Evolutionary conservation across 2,113 vertebrate genomes (phyloP).

Genomic region (Verasper variegatus): DNA sequence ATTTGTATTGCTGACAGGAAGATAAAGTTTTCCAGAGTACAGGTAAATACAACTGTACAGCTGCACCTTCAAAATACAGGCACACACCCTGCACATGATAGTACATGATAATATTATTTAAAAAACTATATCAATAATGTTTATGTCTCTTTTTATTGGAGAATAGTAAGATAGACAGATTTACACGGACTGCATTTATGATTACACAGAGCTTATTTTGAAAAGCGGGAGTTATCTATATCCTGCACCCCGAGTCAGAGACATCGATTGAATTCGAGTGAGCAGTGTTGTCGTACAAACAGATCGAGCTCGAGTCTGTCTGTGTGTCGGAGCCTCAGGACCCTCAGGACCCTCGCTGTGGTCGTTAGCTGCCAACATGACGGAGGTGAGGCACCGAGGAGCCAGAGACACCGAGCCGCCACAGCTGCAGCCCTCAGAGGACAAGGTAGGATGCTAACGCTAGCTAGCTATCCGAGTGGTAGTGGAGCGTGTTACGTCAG

Average conservation of each 20-base stretch:
- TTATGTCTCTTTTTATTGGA: too few relatives aligned
- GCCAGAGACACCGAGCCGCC: constrained; percentile 64
- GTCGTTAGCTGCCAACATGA: constrained; percentile 67
- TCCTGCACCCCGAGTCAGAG: background rate
- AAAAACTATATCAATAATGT: too few relatives aligned
- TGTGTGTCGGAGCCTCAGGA: constrained; percentile 1
- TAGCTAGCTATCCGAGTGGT: background rate
- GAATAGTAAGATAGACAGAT: too few relatives aligned
- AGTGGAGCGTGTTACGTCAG: background rate
- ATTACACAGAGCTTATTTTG: constrained; percentile 50
- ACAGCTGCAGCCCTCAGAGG: constrained; percentile 75
- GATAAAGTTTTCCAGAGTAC: constrained; percentile 10
- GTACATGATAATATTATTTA: too few relatives aligned
- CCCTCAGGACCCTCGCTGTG: constrained; percentile 33
- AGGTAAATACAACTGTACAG: background rate
- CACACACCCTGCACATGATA: background rate
- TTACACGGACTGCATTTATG: background rate
- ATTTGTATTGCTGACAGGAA: background rate
- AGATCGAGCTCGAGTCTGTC: constrained; percentile 21
- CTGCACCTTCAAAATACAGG: constrained; percentile 29
- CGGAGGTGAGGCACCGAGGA: constrained; percentile 82
- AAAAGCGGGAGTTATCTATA: constrained; percentile 41
- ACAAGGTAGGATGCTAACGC: constrained; percentile 79
- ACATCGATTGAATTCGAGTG: background rate
- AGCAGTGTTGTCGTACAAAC: constrained; percentile 28